Base-by-base conservation (phyloP, 2,888 invertebrate species). In the Drosophila barbarae region DNA sequence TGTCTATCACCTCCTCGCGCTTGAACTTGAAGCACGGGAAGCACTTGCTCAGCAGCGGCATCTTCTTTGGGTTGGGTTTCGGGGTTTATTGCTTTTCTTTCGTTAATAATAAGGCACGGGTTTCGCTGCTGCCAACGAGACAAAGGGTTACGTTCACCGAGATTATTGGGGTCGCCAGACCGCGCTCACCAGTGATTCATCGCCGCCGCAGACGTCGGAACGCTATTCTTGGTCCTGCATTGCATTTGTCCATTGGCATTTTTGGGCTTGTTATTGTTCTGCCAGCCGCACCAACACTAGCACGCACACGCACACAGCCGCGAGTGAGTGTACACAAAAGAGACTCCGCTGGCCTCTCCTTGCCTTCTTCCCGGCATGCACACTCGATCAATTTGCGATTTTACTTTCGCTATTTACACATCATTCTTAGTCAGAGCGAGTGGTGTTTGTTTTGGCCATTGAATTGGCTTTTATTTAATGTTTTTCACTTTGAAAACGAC, bases 1-100 rank as follows among this genome's bases (percentile, higher is more conserved):
- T 93, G 53, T 80, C 80, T n/a, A 89, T 81, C 58, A 82, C 78
- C 67, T 89, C 88, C 42, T 88, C 85, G 56, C 81, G 83, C 71
- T 86, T 85, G 69, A 87, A 87, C 54, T 85, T 78, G 36, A 87
- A 81, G 68, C 88, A 88, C n/a, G 86, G 78, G 36, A 88, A 88
- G 59, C 88, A 87, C 75, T 87, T 87, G 70, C 79, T 76, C 57
- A 80, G 56, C 73, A 88, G 85, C 72, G 88, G 78, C 88, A 88
- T 88, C 65, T 81, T 82, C 65, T 81, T 82, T 47, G 52, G 52
- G 35, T 47, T 63, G 42, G 30, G 35, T 49, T 56, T 77, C 42
- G 32, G 30, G 30, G n/a, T 49, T 56, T 80, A 73, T 83, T 79
- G 71, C 81, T 78, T 56, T 69, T 63, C 72, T 74, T 80, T 81